Base-by-base conservation (phyloP, 2,797 vertebrate genomes). In the Agapornis canus region DNA sequence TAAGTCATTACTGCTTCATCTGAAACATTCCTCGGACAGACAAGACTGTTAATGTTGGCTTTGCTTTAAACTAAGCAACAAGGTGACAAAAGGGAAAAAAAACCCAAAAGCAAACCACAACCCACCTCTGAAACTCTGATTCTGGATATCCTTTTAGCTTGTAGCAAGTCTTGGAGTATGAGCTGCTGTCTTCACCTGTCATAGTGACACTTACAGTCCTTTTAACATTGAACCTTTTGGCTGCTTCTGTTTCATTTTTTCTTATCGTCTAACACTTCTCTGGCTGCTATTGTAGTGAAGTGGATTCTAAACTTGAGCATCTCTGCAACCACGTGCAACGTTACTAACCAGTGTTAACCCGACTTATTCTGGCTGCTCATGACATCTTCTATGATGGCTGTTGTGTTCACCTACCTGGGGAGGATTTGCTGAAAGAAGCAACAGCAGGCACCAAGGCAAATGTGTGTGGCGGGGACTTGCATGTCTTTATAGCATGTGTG, bases 281-380 rank as follows among this genome's bases (percentile, higher is more conserved):
- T 97, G 97, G 95, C 97, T 98, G 97, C 97, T 97, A 0, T 96
- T 97, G 97, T 97, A 98, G 97, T 98, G 97, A 98, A 98, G 94
- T 95, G 95, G 95, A 97, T 92, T 97, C 93, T 98, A 97, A 98
- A 97, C 95, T 95, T 95, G 94, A 89, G 93, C 93, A 78, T 95
- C 90, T 95, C 96, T 96, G 96, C 94, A 81, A 96, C 96, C 86
- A 94, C 83, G 91, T 96, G 82, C 97, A 97, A 96, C 97, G 96
- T 98, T 98, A 98, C 98, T 98, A 98, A 98, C 98, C 98, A 96
- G 96, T 97, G 97, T 98, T 98, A 98, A 98, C 97, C 97, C 23
- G 77, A 97, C 96, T 96, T 92, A 97, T 95, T 95, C 93, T 97
- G 97, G 96, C 98, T 98, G 97, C 97, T 97, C 96, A 32, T 97